These are phyloP conservation scores for Acropora yongei DNA, from an alignment of 64 coral and sea anemone genomes.

Conservation along the genomic window DNA sequence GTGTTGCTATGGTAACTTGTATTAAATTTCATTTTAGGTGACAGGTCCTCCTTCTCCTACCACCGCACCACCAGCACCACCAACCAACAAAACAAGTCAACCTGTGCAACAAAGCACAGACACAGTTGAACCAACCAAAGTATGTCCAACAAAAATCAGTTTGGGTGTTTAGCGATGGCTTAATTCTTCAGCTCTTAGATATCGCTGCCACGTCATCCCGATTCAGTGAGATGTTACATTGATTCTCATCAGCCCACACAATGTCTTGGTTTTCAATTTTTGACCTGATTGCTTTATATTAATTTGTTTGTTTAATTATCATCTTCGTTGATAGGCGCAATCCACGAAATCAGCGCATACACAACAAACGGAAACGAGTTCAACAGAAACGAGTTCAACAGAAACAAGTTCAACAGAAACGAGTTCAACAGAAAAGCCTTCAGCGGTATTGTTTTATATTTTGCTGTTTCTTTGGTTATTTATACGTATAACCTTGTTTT, in stretches of 20 bases:
- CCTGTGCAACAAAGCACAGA: not conserved
- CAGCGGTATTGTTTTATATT: not conserved
- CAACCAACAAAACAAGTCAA: not conserved
- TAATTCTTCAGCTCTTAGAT: too few species aligned
- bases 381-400: too few species aligned
- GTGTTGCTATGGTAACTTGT: not conserved
- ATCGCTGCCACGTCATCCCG: too few species aligned
- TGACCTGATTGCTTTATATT: not conserved
- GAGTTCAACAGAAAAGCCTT: not conserved
- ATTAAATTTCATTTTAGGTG: not conserved
- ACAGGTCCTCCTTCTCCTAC: conserved; percentile 5
- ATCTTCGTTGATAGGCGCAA: not conserved
- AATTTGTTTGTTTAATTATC: not conserved
- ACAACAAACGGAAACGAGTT: too few species aligned
- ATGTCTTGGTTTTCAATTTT: too few species aligned
- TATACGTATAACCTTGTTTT: not conserved
- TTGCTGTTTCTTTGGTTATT: not conserved
- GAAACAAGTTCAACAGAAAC: too few species aligned
- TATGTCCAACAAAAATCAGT: not conserved
- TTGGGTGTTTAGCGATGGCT: too few species aligned
- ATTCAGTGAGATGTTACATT: too few species aligned
- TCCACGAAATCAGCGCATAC: not conserved
- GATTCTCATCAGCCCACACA: too few species aligned
- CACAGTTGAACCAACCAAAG: conserved; percentile 4
- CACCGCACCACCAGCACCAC: not conserved